Percentiles rank a stretch among this genome's conserved stretches.
Evolutionary conservation across 1,140 invertebrate species (phyloP).

Genomic region (Orchesella cincta): DNA sequence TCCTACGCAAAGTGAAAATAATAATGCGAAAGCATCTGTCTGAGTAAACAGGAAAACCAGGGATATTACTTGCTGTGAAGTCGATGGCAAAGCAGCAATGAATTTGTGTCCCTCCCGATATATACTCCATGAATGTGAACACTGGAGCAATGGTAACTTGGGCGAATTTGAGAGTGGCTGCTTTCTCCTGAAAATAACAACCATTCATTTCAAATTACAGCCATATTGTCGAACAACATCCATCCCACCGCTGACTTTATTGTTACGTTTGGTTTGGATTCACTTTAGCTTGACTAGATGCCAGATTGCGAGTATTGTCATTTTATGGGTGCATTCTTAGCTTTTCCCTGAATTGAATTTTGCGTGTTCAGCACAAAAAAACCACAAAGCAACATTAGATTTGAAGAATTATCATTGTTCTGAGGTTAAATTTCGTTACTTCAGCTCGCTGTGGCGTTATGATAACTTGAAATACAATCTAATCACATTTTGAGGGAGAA

Average conservation of each 20-base stretch:
- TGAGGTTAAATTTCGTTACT: too few relatives aligned
- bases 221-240: not conserved
- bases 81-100: conserved; percentile 64
- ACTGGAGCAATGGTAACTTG: conserved; percentile 33
- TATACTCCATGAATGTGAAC: conserved; percentile 53
- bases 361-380: too few relatives aligned
- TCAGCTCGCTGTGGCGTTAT: too few relatives aligned
- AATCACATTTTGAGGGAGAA: too few relatives aligned
- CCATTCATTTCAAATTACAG: not conserved
- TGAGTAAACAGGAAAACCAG: not conserved
- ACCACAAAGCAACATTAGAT: too few relatives aligned
- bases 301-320: too few relatives aligned
- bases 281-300: too few relatives aligned
- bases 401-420: too few relatives aligned
- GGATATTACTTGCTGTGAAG: conserved; percentile 62
- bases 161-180: conserved; percentile 31
- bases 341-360: too few relatives aligned
- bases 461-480: too few relatives aligned
- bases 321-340: too few relatives aligned
- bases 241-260: not conserved
- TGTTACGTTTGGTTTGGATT: not conserved
- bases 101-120: conserved; percentile 61
- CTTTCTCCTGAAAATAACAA: conserved; percentile 32
- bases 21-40: not conserved
- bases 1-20: too few relatives aligned